phyloP scores from a whole-genome alignment of 2,888 invertebrate species.

The Lasioglossum malachurum region DNA sequence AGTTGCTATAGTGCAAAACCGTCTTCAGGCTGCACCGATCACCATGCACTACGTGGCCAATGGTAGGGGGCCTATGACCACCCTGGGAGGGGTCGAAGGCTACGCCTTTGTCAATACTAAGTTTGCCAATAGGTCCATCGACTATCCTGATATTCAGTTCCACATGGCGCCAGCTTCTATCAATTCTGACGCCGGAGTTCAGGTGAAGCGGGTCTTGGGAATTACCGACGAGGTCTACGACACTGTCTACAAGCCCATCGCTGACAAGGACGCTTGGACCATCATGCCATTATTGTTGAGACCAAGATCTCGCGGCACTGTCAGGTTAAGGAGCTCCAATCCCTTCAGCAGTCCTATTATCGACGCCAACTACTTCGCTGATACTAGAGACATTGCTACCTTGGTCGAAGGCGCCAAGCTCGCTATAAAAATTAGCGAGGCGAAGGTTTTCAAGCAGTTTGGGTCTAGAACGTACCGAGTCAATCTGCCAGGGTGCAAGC shows the following conservation, averaged over 20 bases:
- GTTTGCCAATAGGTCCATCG: slow-evolving; percentile 91
- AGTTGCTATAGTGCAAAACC: slow-evolving; percentile 92
- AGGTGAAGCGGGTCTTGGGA: slow-evolving; percentile 92
- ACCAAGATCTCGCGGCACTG: slow-evolving; percentile 92
- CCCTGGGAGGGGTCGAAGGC: slow-evolving; percentile 94
- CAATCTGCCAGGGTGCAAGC: slow-evolving; percentile 92
- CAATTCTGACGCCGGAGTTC: slow-evolving; percentile 91
- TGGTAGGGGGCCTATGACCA: slow-evolving; percentile 94
- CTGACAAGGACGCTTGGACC: slow-evolving; percentile 92
- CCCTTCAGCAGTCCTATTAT: slow-evolving; percentile 95
- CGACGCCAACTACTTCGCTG: slow-evolving; percentile 96
- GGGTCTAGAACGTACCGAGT: slow-evolving; percentile 91
- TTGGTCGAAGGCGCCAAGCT: slow-evolving; percentile 94
- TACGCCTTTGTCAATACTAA: slow-evolving; percentile 94
- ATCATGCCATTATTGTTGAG: slow-evolving; percentile 94
- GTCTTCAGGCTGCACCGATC: slow-evolving; percentile 91
- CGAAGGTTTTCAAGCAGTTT: slow-evolving; percentile 92
- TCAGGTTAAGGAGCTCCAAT: slow-evolving; percentile 91
- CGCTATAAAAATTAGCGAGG: slow-evolving; percentile 90
- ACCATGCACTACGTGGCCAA: slow-evolving; percentile 93
- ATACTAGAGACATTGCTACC: slow-evolving; percentile 91
- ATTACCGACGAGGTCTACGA: slow-evolving; percentile 93
- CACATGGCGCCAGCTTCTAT: slow-evolving; percentile 97
- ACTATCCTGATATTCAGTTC: slow-evolving; percentile 96
- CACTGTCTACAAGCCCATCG: slow-evolving; percentile 92